These are phyloP conservation scores for Rapana venosa DNA, from an alignment of 2,888 invertebrate genomes.

Conservation along the genomic window DNA sequence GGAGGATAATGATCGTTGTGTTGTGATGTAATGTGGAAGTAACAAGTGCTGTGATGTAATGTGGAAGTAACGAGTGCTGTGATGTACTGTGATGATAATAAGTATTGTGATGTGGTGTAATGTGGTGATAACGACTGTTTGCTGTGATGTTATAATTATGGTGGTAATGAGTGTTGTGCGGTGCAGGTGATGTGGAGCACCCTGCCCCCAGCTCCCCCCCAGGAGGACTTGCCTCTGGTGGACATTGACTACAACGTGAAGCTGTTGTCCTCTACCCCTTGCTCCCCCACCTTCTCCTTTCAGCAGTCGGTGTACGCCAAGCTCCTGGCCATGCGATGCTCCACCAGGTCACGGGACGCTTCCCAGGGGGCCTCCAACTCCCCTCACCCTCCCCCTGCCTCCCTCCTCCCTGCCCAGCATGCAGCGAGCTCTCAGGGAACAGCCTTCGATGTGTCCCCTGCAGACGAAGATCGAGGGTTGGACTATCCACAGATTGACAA, in stretches of 20 bases:
- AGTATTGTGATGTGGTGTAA: neutral
- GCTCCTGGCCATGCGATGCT: slow-evolving; percentile 65
- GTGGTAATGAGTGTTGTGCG: neutral
- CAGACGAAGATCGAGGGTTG: slow-evolving; percentile 58
- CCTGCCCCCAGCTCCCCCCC: slow-evolving; percentile 84
- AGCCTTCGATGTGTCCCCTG: slow-evolving; percentile 56
- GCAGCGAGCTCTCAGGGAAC: neutral
- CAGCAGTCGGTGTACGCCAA: slow-evolving; percentile 72
- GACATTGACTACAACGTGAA: slow-evolving; percentile 65
- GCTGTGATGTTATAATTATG: neutral
- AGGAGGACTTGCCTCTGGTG: slow-evolving; percentile 59
- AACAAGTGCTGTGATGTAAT: neutral
- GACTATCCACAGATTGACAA: slow-evolving; percentile 65
- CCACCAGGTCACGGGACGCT: neutral
- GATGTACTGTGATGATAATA: neutral
- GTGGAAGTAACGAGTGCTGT: neutral
- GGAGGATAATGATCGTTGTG: slow-evolving; percentile 88
- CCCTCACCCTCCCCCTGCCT: neutral
- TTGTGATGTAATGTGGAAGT: neutral
- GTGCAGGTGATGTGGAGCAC: slow-evolving; percentile 87
- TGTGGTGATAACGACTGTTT: neutral
- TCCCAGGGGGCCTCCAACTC: slow-evolving; percentile 51
- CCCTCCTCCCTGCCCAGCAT: slow-evolving; percentile 19
- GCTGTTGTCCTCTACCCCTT: slow-evolving; percentile 65
- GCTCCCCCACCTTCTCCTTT: slow-evolving; percentile 66